phyloP scores from a whole-genome alignment of 2,113 vertebrate genomes.

The Oenanthe oenanthe region DNA sequence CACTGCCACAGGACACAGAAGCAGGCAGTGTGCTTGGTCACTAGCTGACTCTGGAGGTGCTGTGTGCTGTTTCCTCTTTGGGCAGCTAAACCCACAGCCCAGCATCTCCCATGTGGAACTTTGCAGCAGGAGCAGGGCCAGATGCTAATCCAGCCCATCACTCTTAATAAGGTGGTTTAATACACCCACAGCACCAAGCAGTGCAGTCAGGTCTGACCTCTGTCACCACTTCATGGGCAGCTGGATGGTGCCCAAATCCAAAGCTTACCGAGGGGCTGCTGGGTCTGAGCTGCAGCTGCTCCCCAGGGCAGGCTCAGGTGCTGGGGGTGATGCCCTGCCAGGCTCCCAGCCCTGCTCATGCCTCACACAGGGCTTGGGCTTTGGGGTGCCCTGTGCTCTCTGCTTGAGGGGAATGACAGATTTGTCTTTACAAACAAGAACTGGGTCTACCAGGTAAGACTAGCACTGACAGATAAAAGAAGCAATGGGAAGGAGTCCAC shows the following conservation, averaged over 20 bases:
- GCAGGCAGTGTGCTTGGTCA: neutral
- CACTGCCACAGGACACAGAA: neutral
- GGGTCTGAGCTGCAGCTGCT: accelerated
- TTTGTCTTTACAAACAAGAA: too few relatives aligned
- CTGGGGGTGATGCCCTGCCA: neutral
- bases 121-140: neutral
- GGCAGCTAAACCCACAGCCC: neutral
- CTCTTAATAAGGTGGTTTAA: neutral
- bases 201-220: neutral
- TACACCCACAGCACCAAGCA: neutral
- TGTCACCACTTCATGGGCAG: neutral
- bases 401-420: neutral
- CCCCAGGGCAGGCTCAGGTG: neutral
- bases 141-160: neutral
- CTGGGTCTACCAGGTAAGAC: too few relatives aligned
- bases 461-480: too few relatives aligned
- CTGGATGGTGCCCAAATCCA: neutral
- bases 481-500: too few relatives aligned
- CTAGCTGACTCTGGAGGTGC: neutral
- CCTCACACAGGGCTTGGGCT: too few relatives aligned
- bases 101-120: accelerated
- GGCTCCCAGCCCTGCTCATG: accelerated
- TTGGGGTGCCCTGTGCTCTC: neutral
- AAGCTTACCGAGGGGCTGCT: accelerated
- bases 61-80: neutral